Conservation (phyloP, 2,113 vertebrate species). For the Proterorhinus semilunaris region DNA sequence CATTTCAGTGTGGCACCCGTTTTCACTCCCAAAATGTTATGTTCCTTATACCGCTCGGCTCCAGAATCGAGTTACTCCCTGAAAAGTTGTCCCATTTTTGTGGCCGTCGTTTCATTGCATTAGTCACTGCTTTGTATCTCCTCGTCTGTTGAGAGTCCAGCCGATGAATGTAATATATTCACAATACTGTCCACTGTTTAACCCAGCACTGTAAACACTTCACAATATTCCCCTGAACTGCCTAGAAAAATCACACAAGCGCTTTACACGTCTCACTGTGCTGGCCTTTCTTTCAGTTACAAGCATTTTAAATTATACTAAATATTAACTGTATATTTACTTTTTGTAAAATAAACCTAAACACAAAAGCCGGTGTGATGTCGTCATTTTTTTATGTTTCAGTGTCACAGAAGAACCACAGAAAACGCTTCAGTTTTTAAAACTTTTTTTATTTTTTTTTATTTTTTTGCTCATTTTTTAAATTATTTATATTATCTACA, state of each 20-base stretch:
- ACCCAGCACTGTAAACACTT: conserved; percentile 73
- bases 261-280: conserved; percentile 38
- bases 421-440: conserved; percentile 90
- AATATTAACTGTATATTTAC: conserved; percentile 72
- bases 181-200: conserved; percentile 72
- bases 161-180: conserved; percentile 63
- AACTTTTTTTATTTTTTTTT: conserved; percentile 99
- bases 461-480: conserved; percentile 95
- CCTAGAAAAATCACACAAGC: conserved; percentile 32
- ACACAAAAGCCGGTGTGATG: not conserved
- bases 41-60: not conserved
- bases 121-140: conserved; percentile 2
- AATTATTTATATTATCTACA: conserved; percentile 99
- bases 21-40: not conserved
- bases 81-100: conserved; percentile 20
- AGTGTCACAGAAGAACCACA: conserved; percentile 32
- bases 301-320: conserved; percentile 67
- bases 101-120: conserved; percentile 1
- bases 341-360: conserved; percentile 71
- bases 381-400: not conserved
- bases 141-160: conserved; percentile 44
- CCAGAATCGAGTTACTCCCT: conserved; percentile 27
- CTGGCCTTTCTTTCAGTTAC: conserved; percentile 53
- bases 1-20: conserved; percentile 21
- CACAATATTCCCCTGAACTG: conserved; percentile 29